Conservation (phyloP, 1,140 invertebrate species). For the Notospermus geniculatus region DNA sequence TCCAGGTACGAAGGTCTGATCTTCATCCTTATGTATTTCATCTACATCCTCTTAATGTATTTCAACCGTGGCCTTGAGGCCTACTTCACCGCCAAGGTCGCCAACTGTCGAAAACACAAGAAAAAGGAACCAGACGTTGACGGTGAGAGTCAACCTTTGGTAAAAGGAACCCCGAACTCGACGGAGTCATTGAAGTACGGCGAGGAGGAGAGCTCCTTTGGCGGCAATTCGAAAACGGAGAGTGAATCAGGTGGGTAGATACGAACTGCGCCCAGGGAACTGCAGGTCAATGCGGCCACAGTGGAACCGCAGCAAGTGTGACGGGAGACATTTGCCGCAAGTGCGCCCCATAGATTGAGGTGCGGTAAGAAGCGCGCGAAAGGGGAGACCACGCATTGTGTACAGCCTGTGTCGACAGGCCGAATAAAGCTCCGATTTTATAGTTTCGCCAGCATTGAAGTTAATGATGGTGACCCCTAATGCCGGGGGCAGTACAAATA, state of each 20-base stretch:
- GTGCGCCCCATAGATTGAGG: no score
- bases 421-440: no score
- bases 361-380: no score
- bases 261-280: no score
- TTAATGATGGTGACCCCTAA: no score
- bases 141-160: background rate
- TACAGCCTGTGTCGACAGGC: no score
- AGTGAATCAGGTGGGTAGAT: background rate
- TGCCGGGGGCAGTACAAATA: no score
- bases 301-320: no score
- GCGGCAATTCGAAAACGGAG: background rate
- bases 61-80: constrained; percentile 47
- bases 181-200: background rate
- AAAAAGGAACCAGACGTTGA: background rate
- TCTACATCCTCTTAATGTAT: constrained; percentile 53
- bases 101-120: background rate
- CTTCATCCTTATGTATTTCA: constrained; percentile 42
- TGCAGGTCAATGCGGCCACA: no score
- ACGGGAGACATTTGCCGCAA: no score
- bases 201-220: background rate
- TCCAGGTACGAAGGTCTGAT: constrained; percentile 45
- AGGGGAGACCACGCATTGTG: no score
- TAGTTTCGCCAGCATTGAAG: no score
- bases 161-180: background rate
- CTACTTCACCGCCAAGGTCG: background rate